Evolutionary conservation across 1,140 invertebrate genomes (phyloP), one percentile per base, ranked within the genome.

Genomic region (silkworm (Bombyx mori)): DNA sequence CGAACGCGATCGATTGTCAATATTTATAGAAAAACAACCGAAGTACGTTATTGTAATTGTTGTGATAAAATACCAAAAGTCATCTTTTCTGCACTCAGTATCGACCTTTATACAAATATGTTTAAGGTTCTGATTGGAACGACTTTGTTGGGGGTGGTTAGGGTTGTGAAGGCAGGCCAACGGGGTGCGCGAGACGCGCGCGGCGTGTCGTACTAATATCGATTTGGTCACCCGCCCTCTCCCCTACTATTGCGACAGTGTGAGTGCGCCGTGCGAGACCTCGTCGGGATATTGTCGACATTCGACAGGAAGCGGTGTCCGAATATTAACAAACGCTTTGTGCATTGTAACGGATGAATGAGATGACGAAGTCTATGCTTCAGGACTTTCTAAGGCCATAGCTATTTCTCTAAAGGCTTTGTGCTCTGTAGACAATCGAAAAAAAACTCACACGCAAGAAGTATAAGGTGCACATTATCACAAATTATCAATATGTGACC

Each of bases 181-280:
- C 26, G 57, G 68, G 63, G 69, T 62, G 18, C 54, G 70, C 68
- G 80, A 79, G 73, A 76, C 64, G 61, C 67, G 74, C 68, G 63
- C 69, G 77, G 75, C 61, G 68, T 74, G 79, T 80, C 79, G 79
- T 73, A 79, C 77, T 69, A 86, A 69, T 86, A 86, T 86, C 83
- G 83, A 86, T 86, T 86, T 86, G 83, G 72, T 71, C 62, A 75
- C 75, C 75, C 76, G 79, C 71, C 73, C 79, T 79, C 79, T 70
- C 82, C 81, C 82, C 79, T 68, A 73, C 63, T 69, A 70, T 62
- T 82, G 79, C 79, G 81, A 80, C 77, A 73, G 81, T 86, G 83
- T 84, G 81, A 77, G 83, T 84, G 79, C 77, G 79, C 72, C 64
- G 65, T 75, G 68, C 71, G 71, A 81, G 75, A 79, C 69, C 71